These are phyloP conservation scores for Uria aalge DNA, from an alignment of 2,113 vertebrate genomes.

Conservation along the genomic window DNA sequence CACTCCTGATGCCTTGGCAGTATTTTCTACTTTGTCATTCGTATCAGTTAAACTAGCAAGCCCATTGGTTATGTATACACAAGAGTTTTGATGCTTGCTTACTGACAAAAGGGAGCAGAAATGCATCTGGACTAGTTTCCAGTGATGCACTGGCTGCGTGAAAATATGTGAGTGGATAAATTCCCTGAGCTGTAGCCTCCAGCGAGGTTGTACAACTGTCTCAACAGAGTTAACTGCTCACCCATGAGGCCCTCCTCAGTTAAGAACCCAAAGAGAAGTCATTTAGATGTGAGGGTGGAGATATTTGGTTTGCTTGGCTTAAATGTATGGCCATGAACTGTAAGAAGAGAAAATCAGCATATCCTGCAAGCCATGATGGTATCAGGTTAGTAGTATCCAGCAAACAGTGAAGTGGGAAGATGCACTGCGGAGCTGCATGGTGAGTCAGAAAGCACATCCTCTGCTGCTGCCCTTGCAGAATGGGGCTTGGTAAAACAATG, in stretches of 20 bases:
- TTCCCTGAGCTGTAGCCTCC: background rate
- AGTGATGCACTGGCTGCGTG: background rate
- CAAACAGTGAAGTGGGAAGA: background rate
- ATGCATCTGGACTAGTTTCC: background rate
- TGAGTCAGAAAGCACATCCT: background rate
- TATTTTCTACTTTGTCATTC: background rate
- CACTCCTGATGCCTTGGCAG: background rate
- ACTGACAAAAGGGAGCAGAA: background rate
- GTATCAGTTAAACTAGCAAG: background rate
- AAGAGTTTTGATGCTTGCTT: background rate
- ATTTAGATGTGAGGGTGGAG: background rate
- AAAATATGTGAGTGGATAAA: background rate
- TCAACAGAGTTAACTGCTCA: background rate
- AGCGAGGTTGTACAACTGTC: background rate
- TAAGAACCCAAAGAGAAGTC: background rate
- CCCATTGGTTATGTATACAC: background rate
- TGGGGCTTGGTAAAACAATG: background rate
- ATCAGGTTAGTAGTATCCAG: background rate
- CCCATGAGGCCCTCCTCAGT: background rate
- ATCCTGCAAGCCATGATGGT: slow-evolving; percentile 23
- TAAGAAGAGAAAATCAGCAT: background rate
- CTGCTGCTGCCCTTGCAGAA: background rate
- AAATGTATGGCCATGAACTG: background rate
- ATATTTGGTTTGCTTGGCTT: background rate
- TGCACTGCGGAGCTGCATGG: background rate